Conservation (phyloP, 2,113 vertebrate genomes). For the Quiscalus mexicanus region DNA sequence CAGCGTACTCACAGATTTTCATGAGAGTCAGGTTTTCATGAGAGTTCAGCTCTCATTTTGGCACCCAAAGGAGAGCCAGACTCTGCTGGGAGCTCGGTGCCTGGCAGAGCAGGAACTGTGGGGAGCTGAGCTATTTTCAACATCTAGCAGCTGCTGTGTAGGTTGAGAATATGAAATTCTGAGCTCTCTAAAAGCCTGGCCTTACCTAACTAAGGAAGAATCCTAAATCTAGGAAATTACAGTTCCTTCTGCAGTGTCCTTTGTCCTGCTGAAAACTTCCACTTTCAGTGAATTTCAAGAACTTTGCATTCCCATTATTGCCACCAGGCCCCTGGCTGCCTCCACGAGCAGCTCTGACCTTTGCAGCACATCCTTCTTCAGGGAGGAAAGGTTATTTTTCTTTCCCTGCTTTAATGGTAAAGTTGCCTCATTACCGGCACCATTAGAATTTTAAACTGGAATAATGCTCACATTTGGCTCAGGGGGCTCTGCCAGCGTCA, state of each 20-base stretch:
- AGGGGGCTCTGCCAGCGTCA: neutral
- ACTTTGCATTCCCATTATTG: neutral
- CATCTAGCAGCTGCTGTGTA: conserved; percentile 59
- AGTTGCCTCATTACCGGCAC: conserved; percentile 8
- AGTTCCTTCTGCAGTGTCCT: neutral
- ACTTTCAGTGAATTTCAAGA: neutral
- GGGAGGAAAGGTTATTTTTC: conserved; percentile 1
- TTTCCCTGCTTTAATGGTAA: neutral
- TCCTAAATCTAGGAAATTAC: neutral
- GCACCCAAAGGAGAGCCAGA: conserved; percentile 33
- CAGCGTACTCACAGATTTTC: neutral
- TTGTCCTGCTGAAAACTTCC: neutral
- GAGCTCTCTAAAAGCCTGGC: conserved; percentile 18
- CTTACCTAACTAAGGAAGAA: conserved; percentile 9
- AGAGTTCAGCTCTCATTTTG: conserved; percentile 33
- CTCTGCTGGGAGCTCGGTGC: neutral
- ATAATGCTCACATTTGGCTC: neutral
- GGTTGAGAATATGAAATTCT: conserved; percentile 48
- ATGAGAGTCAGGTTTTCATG: neutral
- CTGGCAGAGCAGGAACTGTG: conserved; percentile 23
- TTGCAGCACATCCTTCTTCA: neutral
- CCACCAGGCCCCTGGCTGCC: neutral
- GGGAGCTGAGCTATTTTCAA: conserved; percentile 58
- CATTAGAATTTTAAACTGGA: neutral
- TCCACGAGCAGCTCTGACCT: conserved; percentile 27